Percentiles rank a stretch among this genome's conserved stretches.
Evolutionary conservation across 2,113 vertebrate species (phyloP).

Genomic region (Apus apus): DNA sequence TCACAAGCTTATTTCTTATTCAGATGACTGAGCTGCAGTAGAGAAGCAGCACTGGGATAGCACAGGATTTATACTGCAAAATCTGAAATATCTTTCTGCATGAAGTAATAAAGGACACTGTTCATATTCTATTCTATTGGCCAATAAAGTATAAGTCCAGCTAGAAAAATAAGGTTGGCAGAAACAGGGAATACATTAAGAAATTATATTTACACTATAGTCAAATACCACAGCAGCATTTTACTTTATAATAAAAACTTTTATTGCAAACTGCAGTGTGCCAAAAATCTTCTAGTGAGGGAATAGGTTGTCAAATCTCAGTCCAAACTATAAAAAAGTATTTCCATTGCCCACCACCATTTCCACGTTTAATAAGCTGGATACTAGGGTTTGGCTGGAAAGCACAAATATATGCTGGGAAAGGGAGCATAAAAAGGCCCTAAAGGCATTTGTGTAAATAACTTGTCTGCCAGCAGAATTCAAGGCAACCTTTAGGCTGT

Average conservation of each 20-base stretch:
- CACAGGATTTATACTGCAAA: slow-evolving; percentile 57
- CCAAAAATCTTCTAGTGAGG: slow-evolving; percentile 58
- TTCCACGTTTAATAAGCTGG: slow-evolving; percentile 20
- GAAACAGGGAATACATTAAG: slow-evolving; percentile 23
- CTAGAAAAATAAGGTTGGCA: slow-evolving; percentile 52
- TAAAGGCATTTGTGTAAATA: background rate
- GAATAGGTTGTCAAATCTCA: slow-evolving; percentile 61
- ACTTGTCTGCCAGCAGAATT: background rate
- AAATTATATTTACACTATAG: slow-evolving; percentile 59
- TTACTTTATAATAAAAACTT: slow-evolving; percentile 54
- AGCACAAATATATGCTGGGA: background rate
- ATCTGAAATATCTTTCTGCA: slow-evolving; percentile 70
- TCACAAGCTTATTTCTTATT: slow-evolving; percentile 70
- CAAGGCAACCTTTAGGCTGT: background rate
- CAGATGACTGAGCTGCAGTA: slow-evolving; percentile 50
- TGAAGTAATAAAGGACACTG: slow-evolving; percentile 60
- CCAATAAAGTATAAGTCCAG: slow-evolving; percentile 60
- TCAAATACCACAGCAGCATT: slow-evolving; percentile 54
- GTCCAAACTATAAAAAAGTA: slow-evolving; percentile 49
- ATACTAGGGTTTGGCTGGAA: background rate
- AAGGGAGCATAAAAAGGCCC: background rate
- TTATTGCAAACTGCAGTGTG: slow-evolving; percentile 27
- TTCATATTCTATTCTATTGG: slow-evolving; percentile 63
- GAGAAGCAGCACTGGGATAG: slow-evolving; percentile 17
- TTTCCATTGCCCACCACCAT: slow-evolving; percentile 32